These are phyloP conservation scores for Pogoniulus pusillus DNA, from an alignment of 2,797 vertebrate species.

Conservation along the genomic window DNA sequence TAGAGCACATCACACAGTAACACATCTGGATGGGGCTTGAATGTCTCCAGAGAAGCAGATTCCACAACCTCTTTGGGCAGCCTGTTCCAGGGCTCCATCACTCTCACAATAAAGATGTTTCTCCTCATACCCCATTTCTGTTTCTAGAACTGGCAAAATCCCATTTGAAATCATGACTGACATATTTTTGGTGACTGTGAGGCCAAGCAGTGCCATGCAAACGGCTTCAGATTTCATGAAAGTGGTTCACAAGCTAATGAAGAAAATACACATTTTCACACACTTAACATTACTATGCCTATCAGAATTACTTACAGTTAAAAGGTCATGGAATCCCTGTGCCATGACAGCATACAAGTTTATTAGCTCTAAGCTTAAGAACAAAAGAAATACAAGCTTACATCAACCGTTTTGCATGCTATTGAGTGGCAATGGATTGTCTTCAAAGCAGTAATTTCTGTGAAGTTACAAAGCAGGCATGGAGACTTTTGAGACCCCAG, in stretches of 20 bases:
- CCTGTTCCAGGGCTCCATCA: no score
- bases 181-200: background rate
- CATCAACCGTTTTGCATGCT: background rate
- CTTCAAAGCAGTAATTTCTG: background rate
- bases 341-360: background rate
- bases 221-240: background rate
- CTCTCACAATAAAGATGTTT: no score
- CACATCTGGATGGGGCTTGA: no score
- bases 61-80: no score
- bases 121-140: background rate
- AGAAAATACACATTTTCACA: background rate
- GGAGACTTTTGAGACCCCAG: background rate
- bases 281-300: background rate
- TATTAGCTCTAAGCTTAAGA: background rate
- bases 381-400: fast-evolving
- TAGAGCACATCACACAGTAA: no score
- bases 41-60: no score
- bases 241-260: background rate
- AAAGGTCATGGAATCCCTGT: background rate
- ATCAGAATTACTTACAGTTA: background rate
- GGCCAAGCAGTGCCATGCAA: background rate
- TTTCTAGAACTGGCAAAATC: background rate
- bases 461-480: background rate
- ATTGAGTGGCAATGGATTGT: background rate
- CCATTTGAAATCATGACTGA: background rate